Evolutionary conservation across 2,797 vertebrate genomes (phyloP).

Genomic region (Threskiornis aethiopicus): DNA sequence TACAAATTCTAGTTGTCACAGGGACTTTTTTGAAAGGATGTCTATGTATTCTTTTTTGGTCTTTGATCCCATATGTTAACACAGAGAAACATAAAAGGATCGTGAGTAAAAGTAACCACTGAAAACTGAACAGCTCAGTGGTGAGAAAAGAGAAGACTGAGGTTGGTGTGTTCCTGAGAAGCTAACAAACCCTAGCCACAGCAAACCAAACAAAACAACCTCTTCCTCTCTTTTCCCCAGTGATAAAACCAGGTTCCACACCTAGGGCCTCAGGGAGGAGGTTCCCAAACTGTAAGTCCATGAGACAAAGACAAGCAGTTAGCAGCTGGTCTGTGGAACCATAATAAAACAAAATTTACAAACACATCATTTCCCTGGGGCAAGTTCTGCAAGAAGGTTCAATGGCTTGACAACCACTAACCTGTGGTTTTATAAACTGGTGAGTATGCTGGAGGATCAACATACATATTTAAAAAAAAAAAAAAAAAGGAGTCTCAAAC

Average conservation of each 20-base stretch:
- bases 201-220: background rate
- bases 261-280: background rate
- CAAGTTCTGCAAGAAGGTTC: background rate
- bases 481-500: background rate
- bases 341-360: background rate
- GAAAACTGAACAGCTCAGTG: background rate
- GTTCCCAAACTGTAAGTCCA: background rate
- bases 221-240: background rate
- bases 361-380: background rate
- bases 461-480: fast-evolving
- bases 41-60: background rate
- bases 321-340: background rate
- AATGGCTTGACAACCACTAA: background rate
- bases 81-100: background rate
- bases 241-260: background rate
- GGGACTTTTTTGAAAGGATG: background rate
- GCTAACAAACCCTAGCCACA: background rate
- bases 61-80: background rate
- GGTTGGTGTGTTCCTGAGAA: background rate
- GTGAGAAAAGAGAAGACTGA: background rate
- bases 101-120: background rate
- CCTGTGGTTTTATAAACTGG: background rate
- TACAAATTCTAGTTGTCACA: background rate
- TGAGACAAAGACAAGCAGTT: background rate
- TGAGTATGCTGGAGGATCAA: background rate